phyloP scores from a whole-genome alignment of 2,113 vertebrate species.

The Microcebus lehilahytsara region DNA sequence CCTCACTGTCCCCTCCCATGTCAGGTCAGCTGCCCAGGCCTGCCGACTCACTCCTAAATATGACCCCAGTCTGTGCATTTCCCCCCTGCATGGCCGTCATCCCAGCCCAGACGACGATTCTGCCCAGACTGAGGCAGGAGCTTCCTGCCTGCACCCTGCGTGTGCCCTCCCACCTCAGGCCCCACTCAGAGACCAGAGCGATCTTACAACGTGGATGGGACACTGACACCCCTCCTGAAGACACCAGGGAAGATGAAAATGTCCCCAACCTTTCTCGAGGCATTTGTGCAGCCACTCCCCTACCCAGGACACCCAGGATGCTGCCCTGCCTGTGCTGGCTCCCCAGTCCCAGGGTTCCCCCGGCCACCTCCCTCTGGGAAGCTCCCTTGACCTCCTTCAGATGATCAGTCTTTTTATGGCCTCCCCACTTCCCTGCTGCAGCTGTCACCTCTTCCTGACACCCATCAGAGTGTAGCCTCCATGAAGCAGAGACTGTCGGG shows the following conservation, averaged over 20 bases:
- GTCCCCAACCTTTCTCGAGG: not conserved
- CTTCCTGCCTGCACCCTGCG: not conserved
- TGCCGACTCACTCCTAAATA: not conserved
- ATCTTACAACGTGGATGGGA: not conserved
- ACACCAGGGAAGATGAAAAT: not conserved
- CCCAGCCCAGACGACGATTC: not conserved
- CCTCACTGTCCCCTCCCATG: no score
- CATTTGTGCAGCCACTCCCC: not conserved
- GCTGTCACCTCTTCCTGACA: not conserved
- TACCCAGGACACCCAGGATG: no score
- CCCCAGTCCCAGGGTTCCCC: not conserved
- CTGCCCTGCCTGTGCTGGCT: not conserved
- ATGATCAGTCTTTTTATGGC: not conserved
- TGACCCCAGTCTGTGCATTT: accelerated
- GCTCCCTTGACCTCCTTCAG: accelerated
- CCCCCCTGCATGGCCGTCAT: not conserved
- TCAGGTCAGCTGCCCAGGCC: not conserved
- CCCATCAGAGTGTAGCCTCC: not conserved
- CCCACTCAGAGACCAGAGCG: not conserved
- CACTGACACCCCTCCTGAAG: not conserved
- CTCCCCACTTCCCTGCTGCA: not conserved
- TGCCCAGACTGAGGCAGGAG: not conserved
- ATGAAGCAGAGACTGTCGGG: not conserved
- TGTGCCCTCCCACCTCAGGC: no score
- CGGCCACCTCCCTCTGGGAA: not conserved